A percentile compares a stretch with the other conserved stretches of the same genome.
These are phyloP conservation scores for Urechis unicinctus DNA, from an alignment of 2,888 invertebrate species.

Conservation along the genomic window DNA sequence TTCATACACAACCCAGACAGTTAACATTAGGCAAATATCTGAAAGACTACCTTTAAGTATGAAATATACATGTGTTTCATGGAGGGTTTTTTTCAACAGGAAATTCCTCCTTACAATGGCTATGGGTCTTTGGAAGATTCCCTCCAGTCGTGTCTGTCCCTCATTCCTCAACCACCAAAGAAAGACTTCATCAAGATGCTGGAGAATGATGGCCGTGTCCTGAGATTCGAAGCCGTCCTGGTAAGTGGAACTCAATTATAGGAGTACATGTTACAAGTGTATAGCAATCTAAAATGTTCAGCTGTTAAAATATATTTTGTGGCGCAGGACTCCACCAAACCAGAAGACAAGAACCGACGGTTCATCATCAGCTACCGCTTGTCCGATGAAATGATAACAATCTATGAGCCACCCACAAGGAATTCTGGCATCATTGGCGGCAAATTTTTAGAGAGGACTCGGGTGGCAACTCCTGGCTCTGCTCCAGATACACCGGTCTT, in stretches of 20 bases:
- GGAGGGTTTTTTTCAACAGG: conserved; percentile 35
- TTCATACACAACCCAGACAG: no score
- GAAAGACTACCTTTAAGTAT: no score
- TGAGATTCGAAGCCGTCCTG: conserved; percentile 70
- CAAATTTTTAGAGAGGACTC: conserved; percentile 64
- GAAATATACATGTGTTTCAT: no score
- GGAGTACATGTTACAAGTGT: background rate
- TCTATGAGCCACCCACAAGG: conserved; percentile 61
- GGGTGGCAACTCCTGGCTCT: conserved; percentile 63
- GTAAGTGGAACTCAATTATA: conserved; percentile 23
- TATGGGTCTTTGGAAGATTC: conserved; percentile 74
- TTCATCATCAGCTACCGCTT: conserved; percentile 73
- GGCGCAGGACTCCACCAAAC: conserved; percentile 67
- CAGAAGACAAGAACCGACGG: conserved; percentile 68
- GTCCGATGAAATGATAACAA: conserved; percentile 68
- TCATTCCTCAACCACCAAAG: conserved; percentile 67
- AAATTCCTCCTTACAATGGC: conserved; percentile 65
- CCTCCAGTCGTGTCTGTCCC: conserved; percentile 64
- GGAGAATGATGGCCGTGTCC: conserved; percentile 60
- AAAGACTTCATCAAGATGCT: conserved; percentile 71
- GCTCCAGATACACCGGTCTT: conserved; percentile 65
- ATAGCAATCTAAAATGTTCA: background rate
- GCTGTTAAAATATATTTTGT: no score
- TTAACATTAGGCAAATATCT: no score
- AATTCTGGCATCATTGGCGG: conserved; percentile 67